Base-by-base conservation (phyloP, 1,140 invertebrate species). In the Caenorhabditis elegans region DNA sequence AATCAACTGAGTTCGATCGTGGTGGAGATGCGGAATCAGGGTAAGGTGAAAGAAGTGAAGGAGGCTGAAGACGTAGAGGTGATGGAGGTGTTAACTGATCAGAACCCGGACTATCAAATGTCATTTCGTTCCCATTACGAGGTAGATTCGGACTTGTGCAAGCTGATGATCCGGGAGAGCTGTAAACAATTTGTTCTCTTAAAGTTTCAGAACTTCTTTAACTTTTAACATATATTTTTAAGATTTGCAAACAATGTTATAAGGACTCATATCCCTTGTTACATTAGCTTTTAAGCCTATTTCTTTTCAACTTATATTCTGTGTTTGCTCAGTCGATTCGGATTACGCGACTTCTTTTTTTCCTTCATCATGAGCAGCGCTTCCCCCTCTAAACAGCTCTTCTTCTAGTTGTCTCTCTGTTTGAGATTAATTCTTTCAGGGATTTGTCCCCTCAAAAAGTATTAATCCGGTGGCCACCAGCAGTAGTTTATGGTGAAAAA, bases 1-100 rank as follows among this genome's bases (percentile, higher is more conserved):
- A 76, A 81, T 89, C 88, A 76, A 89, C 85, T 39, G 86, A 88
- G 75, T 90, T 89, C 22, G 86, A 88, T 26, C 88, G 76, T 22
- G 88, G 88, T 24, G 88, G 88, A 76, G 77, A 79, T 36, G 79
- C 78, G n/a, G 77, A 83, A 70, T 65, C 78, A 10, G 86, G 82
- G 43, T 78, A 83, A 19, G 55, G 77, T 13, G 76, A 78, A 15
- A 83, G 48, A 19, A 79, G 77, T 17, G 39, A 46, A 3, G 77
- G 76, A 15, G 53, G 77, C 34, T 43, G 53, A 34, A 83, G 82
- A 28, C 48, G 77, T 47, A 83, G 82, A 34, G 75, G 75, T 0
- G 36, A 47, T 34, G 79, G 65, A 78, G 80, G 65, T 81, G 53
- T 55, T 46, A 43, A n/a, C 34, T 79, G 78, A 28, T 51, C 60